A percentile compares a stretch with the other conserved stretches of the same genome.
Conservation (phyloP, 2,888 invertebrate genomes). For the Allolobophora icterica region DNA sequence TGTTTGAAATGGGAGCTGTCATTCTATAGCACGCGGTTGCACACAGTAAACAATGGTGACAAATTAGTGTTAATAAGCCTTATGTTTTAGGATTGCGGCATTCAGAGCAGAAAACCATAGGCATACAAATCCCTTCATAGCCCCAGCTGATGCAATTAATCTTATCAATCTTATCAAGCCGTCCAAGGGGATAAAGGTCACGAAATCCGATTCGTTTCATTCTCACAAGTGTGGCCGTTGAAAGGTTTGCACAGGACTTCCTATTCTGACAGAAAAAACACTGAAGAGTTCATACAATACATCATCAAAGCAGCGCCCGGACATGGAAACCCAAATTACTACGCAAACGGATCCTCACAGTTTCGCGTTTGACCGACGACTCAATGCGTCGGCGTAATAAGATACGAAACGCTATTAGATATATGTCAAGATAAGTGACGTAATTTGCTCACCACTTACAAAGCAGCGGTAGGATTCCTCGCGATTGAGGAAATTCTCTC, state of each 20-base stretch:
- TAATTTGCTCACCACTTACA: slow-evolving; percentile 28
- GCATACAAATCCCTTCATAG: neutral
- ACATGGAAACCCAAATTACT: neutral
- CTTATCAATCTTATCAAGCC: neutral
- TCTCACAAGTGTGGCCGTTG: neutral
- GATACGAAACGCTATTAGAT: neutral
- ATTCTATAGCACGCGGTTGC: no score
- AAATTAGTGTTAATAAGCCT: neutral
- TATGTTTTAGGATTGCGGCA: neutral
- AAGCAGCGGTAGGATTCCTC: slow-evolving; percentile 25
- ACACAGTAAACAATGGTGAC: neutral
- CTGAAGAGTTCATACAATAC: neutral
- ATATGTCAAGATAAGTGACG: neutral
- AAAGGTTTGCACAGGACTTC: no score
- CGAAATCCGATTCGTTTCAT: neutral
- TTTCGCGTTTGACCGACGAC: neutral
- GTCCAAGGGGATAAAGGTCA: neutral
- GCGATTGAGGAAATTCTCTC: neutral
- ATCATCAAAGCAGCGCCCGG: neutral
- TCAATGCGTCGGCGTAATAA: neutral
- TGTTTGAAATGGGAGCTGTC: no score
- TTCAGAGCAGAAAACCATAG: neutral
- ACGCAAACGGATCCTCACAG: neutral
- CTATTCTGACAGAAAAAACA: neutral
- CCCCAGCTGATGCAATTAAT: neutral